These are phyloP conservation scores for Arvicanthis niloticus DNA, from an alignment of 2,113 vertebrate genomes.

Conservation along the genomic window DNA sequence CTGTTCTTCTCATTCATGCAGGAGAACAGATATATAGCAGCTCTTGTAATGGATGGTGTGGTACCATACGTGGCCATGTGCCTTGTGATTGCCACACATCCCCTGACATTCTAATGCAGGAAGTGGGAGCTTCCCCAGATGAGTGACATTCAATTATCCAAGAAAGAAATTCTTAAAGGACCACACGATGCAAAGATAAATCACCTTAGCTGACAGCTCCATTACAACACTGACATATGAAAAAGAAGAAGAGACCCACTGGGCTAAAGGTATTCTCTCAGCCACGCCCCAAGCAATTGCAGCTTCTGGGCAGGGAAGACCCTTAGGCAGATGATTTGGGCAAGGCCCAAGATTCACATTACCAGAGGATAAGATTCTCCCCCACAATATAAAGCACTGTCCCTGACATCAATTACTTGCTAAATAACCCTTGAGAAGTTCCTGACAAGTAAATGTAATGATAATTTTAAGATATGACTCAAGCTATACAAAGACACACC, in stretches of 20 bases:
- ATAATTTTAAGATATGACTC: not conserved
- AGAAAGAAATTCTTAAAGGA: slow-evolving; percentile 81
- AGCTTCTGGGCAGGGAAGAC: not conserved
- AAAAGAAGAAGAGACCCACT: slow-evolving; percentile 64
- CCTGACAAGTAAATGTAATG: slow-evolving; percentile 48
- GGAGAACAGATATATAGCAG: not conserved
- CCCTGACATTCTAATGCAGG: slow-evolving; percentile 69
- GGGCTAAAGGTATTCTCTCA: slow-evolving; percentile 56
- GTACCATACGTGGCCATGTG: not conserved
- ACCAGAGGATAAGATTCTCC: slow-evolving; percentile 41
- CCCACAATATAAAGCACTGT: not conserved
- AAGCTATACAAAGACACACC: not conserved
- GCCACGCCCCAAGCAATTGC: slow-evolving; percentile 34
- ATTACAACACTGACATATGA: slow-evolving; percentile 79
- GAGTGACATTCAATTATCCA: slow-evolving; percentile 84
- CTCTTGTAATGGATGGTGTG: not conserved
- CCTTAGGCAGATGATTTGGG: not conserved
- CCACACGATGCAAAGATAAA: slow-evolving; percentile 79
- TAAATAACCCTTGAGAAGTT: slow-evolving; percentile 63
- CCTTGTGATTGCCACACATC: not conserved
- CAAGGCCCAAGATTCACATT: slow-evolving; percentile 19
- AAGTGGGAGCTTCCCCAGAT: slow-evolving; percentile 72
- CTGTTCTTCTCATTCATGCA: not conserved
- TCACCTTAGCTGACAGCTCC: slow-evolving; percentile 82
- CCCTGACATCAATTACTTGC: slow-evolving; percentile 53